Conservation (phyloP, 2,113 vertebrate species). For the Chionis minor region DNA sequence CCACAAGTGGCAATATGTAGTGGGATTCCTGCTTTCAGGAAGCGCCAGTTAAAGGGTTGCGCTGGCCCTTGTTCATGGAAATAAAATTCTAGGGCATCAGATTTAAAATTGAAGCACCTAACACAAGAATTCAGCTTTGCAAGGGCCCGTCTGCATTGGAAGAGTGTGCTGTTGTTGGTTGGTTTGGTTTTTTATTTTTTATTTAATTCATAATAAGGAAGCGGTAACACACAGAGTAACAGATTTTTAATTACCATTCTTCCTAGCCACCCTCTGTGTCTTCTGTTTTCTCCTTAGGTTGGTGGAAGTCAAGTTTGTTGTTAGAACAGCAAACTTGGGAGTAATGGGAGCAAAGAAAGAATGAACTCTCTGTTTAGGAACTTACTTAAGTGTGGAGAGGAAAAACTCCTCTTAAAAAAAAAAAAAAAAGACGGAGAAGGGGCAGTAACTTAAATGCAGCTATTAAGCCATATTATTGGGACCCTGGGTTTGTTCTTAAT, state of each 20-base stretch:
- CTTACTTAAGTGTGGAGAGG: background rate
- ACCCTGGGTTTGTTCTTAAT: slow-evolving; percentile 53
- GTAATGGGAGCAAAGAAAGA: slow-evolving; percentile 29
- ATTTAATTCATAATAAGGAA: background rate
- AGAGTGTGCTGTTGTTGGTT: background rate
- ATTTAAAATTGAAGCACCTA: background rate
- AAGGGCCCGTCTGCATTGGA: background rate
- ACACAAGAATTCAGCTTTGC: background rate
- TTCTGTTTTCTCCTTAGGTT: slow-evolving; percentile 18
- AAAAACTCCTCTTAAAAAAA: background rate
- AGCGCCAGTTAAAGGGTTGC: background rate
- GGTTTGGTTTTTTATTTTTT: background rate
- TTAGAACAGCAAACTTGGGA: background rate
- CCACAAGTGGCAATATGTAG: background rate
- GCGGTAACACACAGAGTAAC: background rate
- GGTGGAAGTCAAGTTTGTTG: slow-evolving; percentile 44
- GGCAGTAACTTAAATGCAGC: slow-evolving; percentile 52
- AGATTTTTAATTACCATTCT: slow-evolving; percentile 1
- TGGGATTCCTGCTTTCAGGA: background rate
- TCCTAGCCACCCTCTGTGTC: background rate
- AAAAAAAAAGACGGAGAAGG: background rate
- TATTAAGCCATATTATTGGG: slow-evolving; percentile 64
- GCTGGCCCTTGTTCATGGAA: background rate
- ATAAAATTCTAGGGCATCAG: background rate
- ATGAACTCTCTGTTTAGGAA: slow-evolving; percentile 32